Conservation (phyloP, 2,888 invertebrate genomes). For the Tiphia femorata region DNA sequence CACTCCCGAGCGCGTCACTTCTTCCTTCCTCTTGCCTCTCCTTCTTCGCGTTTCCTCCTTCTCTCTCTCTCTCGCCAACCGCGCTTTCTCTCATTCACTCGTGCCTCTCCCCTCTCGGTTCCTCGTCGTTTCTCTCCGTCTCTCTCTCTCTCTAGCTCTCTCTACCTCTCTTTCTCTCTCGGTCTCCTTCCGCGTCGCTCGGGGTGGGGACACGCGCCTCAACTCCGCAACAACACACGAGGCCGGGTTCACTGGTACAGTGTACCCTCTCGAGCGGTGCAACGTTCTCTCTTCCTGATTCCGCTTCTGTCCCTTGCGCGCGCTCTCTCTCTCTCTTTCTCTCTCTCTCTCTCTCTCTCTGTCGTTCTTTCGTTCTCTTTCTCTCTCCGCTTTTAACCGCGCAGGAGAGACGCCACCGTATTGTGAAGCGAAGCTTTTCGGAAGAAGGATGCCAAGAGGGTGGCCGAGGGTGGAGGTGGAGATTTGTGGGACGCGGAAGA, state of each 20-base stretch:
- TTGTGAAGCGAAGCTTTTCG: conserved; percentile 16
- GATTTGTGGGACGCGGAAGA: conserved; percentile 3
- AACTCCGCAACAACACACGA: conserved; percentile 42
- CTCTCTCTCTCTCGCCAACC: too few relatives aligned
- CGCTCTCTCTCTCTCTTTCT: conserved; percentile 10
- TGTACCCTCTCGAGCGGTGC: conserved; percentile 64
- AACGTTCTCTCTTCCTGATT: conserved; percentile 66
- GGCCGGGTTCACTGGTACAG: conserved; percentile 67
- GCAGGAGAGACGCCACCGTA: conserved; percentile 23
- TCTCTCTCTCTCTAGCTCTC: conserved; percentile 1
- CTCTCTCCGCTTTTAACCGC: conserved; percentile 15
- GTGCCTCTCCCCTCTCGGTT: conserved; percentile 9
- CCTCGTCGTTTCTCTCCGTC: neutral
- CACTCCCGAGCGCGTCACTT: too few relatives aligned
- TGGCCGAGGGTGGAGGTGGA: conserved; percentile 8
- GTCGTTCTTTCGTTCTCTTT: too few relatives aligned
- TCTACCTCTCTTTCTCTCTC: conserved; percentile 9
- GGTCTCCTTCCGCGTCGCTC: neutral
- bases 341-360: too few relatives aligned
- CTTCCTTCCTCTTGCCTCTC: too few relatives aligned
- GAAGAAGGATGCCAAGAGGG: neutral
- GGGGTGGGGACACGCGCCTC: conserved; percentile 35
- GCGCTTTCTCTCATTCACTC: conserved; percentile 12
- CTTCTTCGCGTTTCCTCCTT: too few relatives aligned
- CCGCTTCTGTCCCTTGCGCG: conserved; percentile 43